These are phyloP conservation scores for Pterocles orientalis DNA, from an alignment of 2,113 vertebrate genomes.

Conservation along the genomic window DNA sequence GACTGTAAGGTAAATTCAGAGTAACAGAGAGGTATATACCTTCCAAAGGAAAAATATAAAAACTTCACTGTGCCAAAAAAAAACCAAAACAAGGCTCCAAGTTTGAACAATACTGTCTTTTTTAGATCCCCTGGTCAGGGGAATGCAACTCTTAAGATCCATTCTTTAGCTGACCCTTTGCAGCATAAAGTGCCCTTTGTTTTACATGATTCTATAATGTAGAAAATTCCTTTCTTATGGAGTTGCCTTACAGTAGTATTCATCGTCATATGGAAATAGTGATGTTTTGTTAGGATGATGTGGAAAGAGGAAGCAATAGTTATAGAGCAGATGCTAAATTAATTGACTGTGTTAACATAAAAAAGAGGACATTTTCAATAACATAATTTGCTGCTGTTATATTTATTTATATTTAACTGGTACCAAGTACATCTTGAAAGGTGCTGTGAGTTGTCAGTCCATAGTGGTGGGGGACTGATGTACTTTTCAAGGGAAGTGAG, in stretches of 20 bases:
- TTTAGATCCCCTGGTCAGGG: neutral
- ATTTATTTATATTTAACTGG: neutral
- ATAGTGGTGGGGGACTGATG: neutral
- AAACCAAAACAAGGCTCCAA: neutral
- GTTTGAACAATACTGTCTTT: neutral
- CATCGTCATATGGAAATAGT: neutral
- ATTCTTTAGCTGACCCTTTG: neutral
- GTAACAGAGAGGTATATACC: neutral
- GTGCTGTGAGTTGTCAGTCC: neutral
- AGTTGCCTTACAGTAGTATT: neutral
- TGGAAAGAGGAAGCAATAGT: conserved; percentile 24
- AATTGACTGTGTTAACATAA: neutral
- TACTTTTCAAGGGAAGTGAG: neutral
- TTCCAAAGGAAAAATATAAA: neutral
- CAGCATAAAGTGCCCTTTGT: neutral
- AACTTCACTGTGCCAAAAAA: neutral
- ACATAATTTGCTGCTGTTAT: neutral
- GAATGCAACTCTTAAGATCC: neutral
- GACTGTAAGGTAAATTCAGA: neutral
- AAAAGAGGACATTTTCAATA: neutral
- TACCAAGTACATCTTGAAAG: neutral
- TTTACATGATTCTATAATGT: neutral
- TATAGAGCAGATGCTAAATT: neutral
- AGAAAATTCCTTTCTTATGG: neutral
- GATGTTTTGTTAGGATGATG: neutral